A percentile compares a stretch with the other conserved stretches of the same genome.
phyloP scores from a whole-genome alignment of 1,140 invertebrate species.

The Anthonomus grandis region DNA sequence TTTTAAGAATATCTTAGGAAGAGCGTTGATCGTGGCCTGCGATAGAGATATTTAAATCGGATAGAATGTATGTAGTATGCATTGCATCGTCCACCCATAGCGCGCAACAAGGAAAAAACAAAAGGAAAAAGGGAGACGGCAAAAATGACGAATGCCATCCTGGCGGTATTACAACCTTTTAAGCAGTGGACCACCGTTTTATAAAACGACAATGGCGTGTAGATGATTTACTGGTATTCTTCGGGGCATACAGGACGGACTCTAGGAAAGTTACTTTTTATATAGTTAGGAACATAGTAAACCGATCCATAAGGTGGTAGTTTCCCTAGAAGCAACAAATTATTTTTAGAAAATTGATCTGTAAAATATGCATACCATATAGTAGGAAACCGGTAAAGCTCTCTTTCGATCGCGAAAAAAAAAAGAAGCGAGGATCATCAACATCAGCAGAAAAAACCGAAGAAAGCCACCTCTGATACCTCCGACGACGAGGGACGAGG shows the following conservation, averaged over 20 bases:
- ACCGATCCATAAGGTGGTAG: no score
- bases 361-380: slow-evolving; percentile 18
- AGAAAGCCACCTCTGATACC: slow-evolving; percentile 26
- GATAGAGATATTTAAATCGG: background rate
- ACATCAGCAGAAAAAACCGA: slow-evolving; percentile 23
- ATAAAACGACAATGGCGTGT: slow-evolving; percentile 26
- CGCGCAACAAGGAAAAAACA: background rate
- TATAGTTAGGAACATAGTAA: no score
- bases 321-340: no score
- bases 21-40: no score
- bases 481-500: slow-evolving; percentile 23
- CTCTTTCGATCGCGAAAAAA: no score
- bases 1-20: no score
- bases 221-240: slow-evolving; percentile 21
- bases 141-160: slow-evolving; percentile 17
- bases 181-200: slow-evolving; percentile 18
- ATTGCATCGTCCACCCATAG: background rate
- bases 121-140: background rate
- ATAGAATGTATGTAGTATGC: no score
- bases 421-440: no score
- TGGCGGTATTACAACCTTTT: slow-evolving; percentile 17
- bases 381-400: slow-evolving; percentile 24
- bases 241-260: no score
- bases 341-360: no score
- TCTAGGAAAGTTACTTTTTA: no score